Percentiles rank a stretch among this genome's conserved stretches.
phyloP scores from a whole-genome alignment of 2,113 vertebrate genomes.

The Odontophorus gujanensis region DNA sequence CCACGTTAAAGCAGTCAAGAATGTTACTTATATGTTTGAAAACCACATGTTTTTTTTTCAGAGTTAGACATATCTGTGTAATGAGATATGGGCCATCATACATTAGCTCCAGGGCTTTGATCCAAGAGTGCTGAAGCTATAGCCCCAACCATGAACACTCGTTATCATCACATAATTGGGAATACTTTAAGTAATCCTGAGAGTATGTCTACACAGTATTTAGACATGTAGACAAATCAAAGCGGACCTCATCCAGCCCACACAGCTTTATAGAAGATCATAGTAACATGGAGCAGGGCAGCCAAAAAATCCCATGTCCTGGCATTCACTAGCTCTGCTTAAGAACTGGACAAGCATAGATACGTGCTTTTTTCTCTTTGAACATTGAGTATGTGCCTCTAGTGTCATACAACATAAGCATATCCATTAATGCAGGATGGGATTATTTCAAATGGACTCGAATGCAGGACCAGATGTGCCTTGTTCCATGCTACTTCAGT shows the following conservation, averaged over 20 bases:
- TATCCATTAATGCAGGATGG: background rate
- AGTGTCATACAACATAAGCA: background rate
- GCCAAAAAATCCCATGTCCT: background rate
- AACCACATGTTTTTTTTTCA: background rate
- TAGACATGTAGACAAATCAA: background rate
- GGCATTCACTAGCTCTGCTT: background rate
- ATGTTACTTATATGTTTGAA: background rate
- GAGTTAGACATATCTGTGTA: background rate
- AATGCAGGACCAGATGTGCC: no score
- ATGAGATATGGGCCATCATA: background rate
- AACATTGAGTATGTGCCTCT: no score
- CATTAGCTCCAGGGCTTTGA: background rate
- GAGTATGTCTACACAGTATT: background rate
- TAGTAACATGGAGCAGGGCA: accelerated
- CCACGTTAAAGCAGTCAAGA: background rate
- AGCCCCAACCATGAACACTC: background rate
- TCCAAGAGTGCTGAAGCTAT: background rate
- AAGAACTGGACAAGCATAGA: background rate
- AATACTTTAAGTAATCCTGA: background rate
- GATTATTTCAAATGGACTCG: background rate
- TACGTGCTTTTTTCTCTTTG: background rate
- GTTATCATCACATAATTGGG: background rate
- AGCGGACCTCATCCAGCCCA: background rate
- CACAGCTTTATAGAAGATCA: background rate
- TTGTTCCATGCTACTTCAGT: background rate